Evolutionary conservation across 30 jellyfish, hydroid and myxozoan genomes (phyloP), one percentile per base, ranked within the genome.

Genomic region (Turritopsis rubra): DNA sequence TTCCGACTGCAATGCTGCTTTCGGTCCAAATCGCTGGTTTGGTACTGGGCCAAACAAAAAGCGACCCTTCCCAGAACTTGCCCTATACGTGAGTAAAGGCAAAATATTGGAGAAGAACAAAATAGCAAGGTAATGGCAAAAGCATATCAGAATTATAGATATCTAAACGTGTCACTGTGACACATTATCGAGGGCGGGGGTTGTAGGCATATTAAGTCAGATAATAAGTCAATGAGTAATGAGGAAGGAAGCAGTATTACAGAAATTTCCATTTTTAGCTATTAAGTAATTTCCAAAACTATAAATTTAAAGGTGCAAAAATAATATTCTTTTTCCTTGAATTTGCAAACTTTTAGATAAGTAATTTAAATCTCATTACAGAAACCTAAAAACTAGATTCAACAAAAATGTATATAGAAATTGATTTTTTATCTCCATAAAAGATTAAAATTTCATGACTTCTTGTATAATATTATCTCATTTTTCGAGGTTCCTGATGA

Each of bases 1-100:
- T 26, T 54, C 71, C 21, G 85, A 72, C 41, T 81, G 24, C 13
- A 41, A 41, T 53, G 90, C 74, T 0, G 96, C 97, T 26, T 84
- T 84, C 41, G 96, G 97, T 1, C 97, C 97, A 82, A 90, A 83
- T 52, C 65, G 85, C 7, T 80, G 87, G 25, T 78, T 77, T n/a
- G 97, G 97, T 0, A 88, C 81, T 1, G 97, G 97, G 16, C 97
- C 97, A 52, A 85, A 73, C 18, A 90, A 88, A 75, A 82, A 82
- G 28, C 84, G 72, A 16, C 41, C 87, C 21, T 54, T 53, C 28
- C 77, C 77, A 7, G 53, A 22, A 9, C 65, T 80, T 20, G 52
- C 53, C 65, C 87, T 80, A 8, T 31, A 80, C 0, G 20, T 24
- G 77, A 80, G 65, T 41, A 3, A 41, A 5, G 13, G 60, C 13